Evolutionary conservation across 2,888 invertebrate species (phyloP).

Genomic region (Plebejus anna): DNA sequence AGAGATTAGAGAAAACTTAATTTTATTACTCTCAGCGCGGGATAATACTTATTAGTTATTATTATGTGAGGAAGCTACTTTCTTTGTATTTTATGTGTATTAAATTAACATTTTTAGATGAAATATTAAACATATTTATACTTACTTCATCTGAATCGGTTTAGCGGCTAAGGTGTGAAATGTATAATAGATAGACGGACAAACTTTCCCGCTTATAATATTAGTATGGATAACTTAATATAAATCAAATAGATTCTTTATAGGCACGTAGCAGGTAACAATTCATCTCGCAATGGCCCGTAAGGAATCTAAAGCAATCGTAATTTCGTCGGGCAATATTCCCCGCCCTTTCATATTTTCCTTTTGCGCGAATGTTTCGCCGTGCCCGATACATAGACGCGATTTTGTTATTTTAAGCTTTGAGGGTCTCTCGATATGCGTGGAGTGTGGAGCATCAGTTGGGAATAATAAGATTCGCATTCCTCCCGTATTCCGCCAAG

Average conservation of each 20-base stretch:
- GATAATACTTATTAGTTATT: neutral
- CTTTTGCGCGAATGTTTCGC: conserved; percentile 71
- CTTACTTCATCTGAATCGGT: no score
- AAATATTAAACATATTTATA: no score
- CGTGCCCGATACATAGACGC: conserved; percentile 68
- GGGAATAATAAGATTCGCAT: conserved; percentile 33
- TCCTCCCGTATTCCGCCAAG: conserved; percentile 13
- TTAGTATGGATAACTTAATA: conserved; percentile 34
- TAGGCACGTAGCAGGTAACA: conserved; percentile 73
- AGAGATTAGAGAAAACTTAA: neutral
- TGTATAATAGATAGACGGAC: neutral
- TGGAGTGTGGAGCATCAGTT: conserved; percentile 53
- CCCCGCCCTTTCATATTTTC: conserved; percentile 76
- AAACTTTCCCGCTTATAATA: neutral
- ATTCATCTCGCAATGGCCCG: conserved; percentile 74
- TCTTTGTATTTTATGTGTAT: no score
- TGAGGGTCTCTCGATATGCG: conserved; percentile 64
- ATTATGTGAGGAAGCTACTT: no score
- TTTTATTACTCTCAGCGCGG: neutral
- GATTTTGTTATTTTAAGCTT: conserved; percentile 76
- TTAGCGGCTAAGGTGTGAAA: no score
- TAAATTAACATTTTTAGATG: no score
- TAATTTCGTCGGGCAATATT: conserved; percentile 77
- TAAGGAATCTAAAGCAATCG: conserved; percentile 75
- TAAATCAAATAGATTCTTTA: conserved; percentile 75